Evolutionary conservation across 2,113 vertebrate genomes (phyloP).

Genomic region (Centropus bengalensis): DNA sequence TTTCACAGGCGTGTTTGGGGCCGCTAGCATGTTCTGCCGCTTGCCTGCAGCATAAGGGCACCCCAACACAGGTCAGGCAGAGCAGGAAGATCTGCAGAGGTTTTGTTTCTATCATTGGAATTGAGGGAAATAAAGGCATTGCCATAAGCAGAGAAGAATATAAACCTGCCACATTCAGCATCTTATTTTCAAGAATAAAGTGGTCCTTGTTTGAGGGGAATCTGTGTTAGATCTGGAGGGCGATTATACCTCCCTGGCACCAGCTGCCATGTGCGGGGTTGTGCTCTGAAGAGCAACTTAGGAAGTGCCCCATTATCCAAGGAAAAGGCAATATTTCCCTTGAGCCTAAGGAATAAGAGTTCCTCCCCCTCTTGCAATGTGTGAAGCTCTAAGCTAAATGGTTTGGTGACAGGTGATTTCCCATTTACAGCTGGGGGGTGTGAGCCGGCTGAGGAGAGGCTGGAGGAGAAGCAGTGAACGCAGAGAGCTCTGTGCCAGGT

Average conservation of each 20-base stretch:
- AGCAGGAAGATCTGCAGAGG: neutral
- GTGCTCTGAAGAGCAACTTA: neutral
- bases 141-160: neutral
- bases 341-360: neutral
- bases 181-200: neutral
- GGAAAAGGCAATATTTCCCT: neutral
- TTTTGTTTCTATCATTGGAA: neutral
- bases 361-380: neutral
- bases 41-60: slow-evolving; percentile 35
- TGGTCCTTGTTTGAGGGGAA: neutral
- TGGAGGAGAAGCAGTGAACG: rapidly evolving
- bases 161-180: neutral
- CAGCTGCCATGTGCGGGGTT: neutral
- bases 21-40: slow-evolving; percentile 35
- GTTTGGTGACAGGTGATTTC: neutral
- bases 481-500: neutral
- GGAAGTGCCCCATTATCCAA: neutral
- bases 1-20: slow-evolving; percentile 59
- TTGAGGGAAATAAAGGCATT: neutral
- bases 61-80: neutral
- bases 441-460: neutral
- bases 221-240: neutral
- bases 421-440: neutral
- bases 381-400: neutral
- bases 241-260: neutral